phyloP scores from a whole-genome alignment of 2,797 vertebrate genomes.

The Chanos chanos region DNA sequence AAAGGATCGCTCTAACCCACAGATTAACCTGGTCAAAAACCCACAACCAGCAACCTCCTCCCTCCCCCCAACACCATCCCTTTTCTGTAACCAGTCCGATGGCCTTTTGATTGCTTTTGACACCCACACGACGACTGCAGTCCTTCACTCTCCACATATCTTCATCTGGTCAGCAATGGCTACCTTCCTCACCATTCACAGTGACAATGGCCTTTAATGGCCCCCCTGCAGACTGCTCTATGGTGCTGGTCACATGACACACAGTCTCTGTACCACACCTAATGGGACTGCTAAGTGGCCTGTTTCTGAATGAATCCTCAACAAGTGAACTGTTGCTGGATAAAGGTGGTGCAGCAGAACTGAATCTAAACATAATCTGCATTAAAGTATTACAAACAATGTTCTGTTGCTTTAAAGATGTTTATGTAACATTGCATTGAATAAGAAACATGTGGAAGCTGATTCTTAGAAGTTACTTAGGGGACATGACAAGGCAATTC shows the following conservation, averaged over 20 bases:
- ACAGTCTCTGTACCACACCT: conserved; percentile 42
- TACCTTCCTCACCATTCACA: conserved; percentile 58
- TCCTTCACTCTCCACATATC: conserved; percentile 58
- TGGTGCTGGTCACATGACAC: conserved; percentile 45
- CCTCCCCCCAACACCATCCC: conserved; percentile 26
- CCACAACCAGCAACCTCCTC: not conserved
- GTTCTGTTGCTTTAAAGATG: too few relatives aligned
- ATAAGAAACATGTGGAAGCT: too few relatives aligned
- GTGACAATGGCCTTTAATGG: conserved; percentile 69
- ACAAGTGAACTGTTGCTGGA: conserved; percentile 25
- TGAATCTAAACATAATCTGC: too few relatives aligned
- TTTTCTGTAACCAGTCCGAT: conserved; percentile 64
- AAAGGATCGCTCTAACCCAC: too few relatives aligned
- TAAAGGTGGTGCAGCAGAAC: not conserved
- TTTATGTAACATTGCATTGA: too few relatives aligned
- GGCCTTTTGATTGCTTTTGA: conserved; percentile 72
- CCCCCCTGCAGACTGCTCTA: conserved; percentile 58
- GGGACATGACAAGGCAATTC: too few relatives aligned
- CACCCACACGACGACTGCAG: conserved; percentile 54
- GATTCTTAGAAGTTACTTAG: too few relatives aligned
- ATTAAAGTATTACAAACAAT: too few relatives aligned
- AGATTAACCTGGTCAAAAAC: not conserved
- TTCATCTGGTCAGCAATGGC: conserved; percentile 57
- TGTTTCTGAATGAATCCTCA: not conserved
- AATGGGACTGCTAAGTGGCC: conserved; percentile 42